Base-by-base conservation (phyloP, 2,888 invertebrate species). In the Andricus curvator region DNA sequence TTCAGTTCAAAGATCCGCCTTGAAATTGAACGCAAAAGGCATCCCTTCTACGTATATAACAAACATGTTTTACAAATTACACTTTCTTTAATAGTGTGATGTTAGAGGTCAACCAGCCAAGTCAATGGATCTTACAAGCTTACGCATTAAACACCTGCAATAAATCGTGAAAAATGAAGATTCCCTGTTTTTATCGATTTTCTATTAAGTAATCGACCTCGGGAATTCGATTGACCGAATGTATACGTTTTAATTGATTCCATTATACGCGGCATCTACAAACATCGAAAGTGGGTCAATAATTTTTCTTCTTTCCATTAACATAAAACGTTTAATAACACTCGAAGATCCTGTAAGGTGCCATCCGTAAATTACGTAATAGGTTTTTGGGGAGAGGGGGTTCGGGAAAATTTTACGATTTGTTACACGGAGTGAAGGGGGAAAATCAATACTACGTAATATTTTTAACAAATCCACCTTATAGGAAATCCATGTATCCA, bases 131-230 rank as follows among this genome's bases (percentile, higher is more conserved):
- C 70, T 25, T 70, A 17, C 2, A 62, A 62, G 29, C 29, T 48
- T 74, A 48, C 48, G 51, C 62, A 62, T 62, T 25, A 51, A 74
- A 29, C n/a, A 74, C 51, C 29, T 51, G 51, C 51, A 48, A 74
- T 74, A 56, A 74, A 74, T 74, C 29, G 51, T 33, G 70, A 74
- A 74, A 74, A 74, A 74, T 74, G 70, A 48, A 74, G 70, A 74
- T 51, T 74, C 70, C 48, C 33, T 6, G 25, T 48, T 74, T 74
- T 74, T 74, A 25, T 56, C 13, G 17, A 74, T 74, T 74, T 74
- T 74, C 70, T 33, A 74, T 74, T 56, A 74, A 74, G 70, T 74
- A 74, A 74, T 33, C 70, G 70, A n/a, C 70, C 70, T 74, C 51
- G 70, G 48, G 70, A 74, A 74, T 74, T 74, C 70, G 70, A 74